Evolutionary conservation across 92 coral and sea anemone genomes (phyloP).

Genomic region (Umimayanthus chanpuru): DNA sequence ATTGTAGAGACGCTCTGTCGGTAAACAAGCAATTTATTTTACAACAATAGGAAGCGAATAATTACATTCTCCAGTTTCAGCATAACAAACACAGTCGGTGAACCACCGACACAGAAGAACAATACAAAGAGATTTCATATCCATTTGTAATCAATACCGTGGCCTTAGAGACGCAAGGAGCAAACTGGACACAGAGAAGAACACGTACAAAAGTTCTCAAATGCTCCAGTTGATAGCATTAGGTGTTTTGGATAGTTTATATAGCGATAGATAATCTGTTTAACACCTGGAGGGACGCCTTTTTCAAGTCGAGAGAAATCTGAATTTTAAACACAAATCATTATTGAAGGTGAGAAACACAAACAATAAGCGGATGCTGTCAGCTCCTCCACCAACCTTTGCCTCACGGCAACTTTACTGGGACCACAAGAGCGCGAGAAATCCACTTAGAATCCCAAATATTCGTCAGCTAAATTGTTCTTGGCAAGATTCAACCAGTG

Average conservation of each 20-base stretch:
- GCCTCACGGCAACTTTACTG: constrained; percentile 18
- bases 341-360: constrained; percentile 5
- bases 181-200: neutral
- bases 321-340: neutral
- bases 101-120: neutral
- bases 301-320: neutral
- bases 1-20: constrained; percentile 5
- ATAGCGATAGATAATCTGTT: neutral
- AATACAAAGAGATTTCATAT: neutral
- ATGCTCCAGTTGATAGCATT: neutral
- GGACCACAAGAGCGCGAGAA: neutral
- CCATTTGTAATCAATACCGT: constrained; percentile 4
- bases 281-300: neutral
- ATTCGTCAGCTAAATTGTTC: constrained; percentile 13
- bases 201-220: neutral
- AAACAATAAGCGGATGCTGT: neutral
- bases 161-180: neutral
- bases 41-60: constrained; percentile 2
- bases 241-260: neutral
- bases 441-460: neutral
- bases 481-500: neutral
- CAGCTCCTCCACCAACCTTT: neutral
- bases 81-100: neutral
- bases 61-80: neutral
- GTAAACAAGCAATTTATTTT: constrained; percentile 21